Base-by-base conservation (phyloP, 2,888 invertebrate species). In the Pomacea canaliculata region DNA sequence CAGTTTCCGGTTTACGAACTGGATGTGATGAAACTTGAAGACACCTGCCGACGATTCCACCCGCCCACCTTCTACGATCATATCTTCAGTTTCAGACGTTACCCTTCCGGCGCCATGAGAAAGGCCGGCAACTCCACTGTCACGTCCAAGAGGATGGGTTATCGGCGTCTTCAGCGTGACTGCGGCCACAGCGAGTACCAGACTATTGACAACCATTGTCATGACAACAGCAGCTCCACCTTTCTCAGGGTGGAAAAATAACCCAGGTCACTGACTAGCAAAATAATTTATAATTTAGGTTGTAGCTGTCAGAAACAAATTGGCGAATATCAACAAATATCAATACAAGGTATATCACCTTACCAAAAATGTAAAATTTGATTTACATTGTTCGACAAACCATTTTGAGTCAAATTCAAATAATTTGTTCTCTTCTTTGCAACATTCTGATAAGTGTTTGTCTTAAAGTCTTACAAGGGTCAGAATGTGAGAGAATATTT, bases 1-100 rank as follows among this genome's bases (percentile, higher is more conserved):
- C 16, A 51, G 27, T 18, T 69, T 48, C 74, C 74, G 62, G n/a
- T 74, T 19, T 68, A 69, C 27, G 67, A 62, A 23, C 74, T 74
- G n/a, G 74, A 74, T 49, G 60, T 68, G 62, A 9, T 16, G 27
- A 7, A 56, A 51, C 74, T 74, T 13, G 63, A 48, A 1, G 66
- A 27, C 9, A 56, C 66, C 27, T 49, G 66, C 56, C 51, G 56
- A 9, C 67, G 27, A 19, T 16, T 66, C 59, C 59, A 19, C 12
- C 37, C 7, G 60, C 66, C 66, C 1, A 69, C 73, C 18, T 66
- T 74, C 37, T 69, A 59, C 51, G 78, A 77, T 70, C 79, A 79
- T 65, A 78, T 79, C 68, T 67, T 79, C 63, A 79, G 79, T 67
- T 79, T 79, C 78, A 65, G 79, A 27, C 70, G 76, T 48, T 79